Evolutionary conservation across 1,140 invertebrate species (phyloP), one percentile per base, ranked within the genome.

Genomic region (Scaptomyza pallida): DNA sequence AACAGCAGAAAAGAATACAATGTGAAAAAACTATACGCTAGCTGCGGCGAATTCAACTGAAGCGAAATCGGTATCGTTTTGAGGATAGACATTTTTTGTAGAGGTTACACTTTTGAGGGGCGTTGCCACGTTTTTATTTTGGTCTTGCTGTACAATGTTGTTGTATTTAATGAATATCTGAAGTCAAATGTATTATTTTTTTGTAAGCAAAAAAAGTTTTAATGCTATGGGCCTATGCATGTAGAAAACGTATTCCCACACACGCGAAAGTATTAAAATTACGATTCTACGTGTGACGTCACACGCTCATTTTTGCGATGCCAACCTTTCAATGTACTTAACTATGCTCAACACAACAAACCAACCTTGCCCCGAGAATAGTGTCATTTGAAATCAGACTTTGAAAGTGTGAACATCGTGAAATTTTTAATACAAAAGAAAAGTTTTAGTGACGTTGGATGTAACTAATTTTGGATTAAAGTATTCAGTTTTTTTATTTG

Each of bases 381-480:
- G 16, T 26, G 13, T 35, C 77, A 80, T 48, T 81, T 16, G 37
- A 63, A n/a, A 56, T 45, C 19, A 47, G 23, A 26, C 77, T 26
- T 40, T 54, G 1, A 19, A 40, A 45, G 65, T 50, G 78, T 16
- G 9, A 17, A 21, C 67, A 51, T 75, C 76, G 35, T 9, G 21
- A 21, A 21, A 21, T 2, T 23, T 23, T 10, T 5, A 19, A 30
- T 8, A 9, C 30, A 12, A 13, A 23, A 9, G 12, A 45, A 3
- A 60, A 16, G 19, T 21, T 2, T 4, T 2, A 21, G 26, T 30
- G 8, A 26, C 23, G 23, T 26, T 26, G 23, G 23, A 21, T 21
- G 19, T 4, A 21, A 21, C 19, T 2, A 21, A 21, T 21, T 2
- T 21, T 21, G 4, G 19, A 2, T 4, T 26, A 4, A 6, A 26